Percentiles rank a stretch among this genome's conserved stretches.
These are phyloP conservation scores for Sphaerophoria rueppellii DNA, from an alignment of 2,888 invertebrate species.

Conservation along the genomic window DNA sequence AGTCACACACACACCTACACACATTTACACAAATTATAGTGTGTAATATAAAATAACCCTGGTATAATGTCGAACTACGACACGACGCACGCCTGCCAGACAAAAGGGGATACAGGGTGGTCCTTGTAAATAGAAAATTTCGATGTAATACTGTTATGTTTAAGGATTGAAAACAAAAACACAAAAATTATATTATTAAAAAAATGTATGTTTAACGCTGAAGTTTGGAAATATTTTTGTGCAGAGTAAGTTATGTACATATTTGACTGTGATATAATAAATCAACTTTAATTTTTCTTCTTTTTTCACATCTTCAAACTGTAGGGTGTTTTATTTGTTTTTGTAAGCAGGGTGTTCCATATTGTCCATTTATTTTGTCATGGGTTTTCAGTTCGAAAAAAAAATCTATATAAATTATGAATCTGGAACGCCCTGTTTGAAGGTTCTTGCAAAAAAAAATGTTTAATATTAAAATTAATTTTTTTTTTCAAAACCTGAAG, in stretches of 20 bases:
- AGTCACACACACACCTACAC: too few species aligned
- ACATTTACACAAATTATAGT: not conserved
- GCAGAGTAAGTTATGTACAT: conserved; percentile 62
- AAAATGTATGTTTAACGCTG: conserved; percentile 57
- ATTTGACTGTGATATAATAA: conserved; percentile 67
- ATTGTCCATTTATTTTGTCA: not conserved
- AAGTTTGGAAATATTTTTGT: conserved; percentile 39
- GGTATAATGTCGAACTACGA: too few species aligned
- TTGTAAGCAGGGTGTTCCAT: conserved; percentile 38
- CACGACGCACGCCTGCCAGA: too few species aligned
- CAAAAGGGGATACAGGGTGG: not conserved
- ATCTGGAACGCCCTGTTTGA: not conserved
- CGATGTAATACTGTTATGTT: conserved; percentile 32
- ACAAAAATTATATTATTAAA: conserved; percentile 29
- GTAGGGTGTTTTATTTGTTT: not conserved
- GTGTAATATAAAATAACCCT: not conserved
- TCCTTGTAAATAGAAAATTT: conserved; percentile 59
- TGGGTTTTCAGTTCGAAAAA: not conserved
- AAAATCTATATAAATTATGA: not conserved
- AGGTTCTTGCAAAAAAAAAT: not conserved
- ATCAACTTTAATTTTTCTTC: conserved; percentile 49
- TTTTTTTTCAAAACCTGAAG: not conserved
- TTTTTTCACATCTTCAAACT: not conserved
- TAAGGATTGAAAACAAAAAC: conserved; percentile 42
- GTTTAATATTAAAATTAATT: not conserved